Percentiles rank a stretch among this genome's conserved stretches.
Conservation (phyloP, 2,888 invertebrate species). For the Ochropacha duplaris region DNA sequence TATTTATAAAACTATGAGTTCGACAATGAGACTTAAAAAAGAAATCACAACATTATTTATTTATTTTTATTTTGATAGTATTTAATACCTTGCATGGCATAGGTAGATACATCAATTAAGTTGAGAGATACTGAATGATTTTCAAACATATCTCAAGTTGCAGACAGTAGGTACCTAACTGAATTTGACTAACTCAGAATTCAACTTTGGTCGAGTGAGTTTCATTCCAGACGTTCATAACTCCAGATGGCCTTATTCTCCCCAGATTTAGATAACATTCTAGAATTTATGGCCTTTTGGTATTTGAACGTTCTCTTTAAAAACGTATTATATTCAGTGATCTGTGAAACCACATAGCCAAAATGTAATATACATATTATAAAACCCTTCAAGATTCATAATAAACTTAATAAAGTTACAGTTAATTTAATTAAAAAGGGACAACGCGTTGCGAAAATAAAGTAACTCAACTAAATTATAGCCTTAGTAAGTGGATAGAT, state of each 20-base stretch:
- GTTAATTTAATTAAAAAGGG: constrained; percentile 20
- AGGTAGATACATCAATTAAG: background rate
- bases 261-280: background rate
- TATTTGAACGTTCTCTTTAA: background rate
- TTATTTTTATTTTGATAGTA: background rate
- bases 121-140: background rate
- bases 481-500: constrained; percentile 51
- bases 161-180: background rate
- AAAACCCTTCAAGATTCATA: background rate
- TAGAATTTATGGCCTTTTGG: background rate
- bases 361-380: too few relatives aligned
- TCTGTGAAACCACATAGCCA: too few relatives aligned
- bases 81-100: background rate
- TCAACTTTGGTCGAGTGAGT: background rate
- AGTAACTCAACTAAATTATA: constrained; percentile 51
- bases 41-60: too few relatives aligned
- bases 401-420: background rate
- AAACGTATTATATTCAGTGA: background rate
- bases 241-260: background rate
- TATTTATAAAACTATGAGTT: constrained; percentile 13
- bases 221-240: background rate
- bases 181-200: background rate
- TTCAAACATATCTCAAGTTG: background rate
- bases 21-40: too few relatives aligned
- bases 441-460: constrained; percentile 49